Conservation (phyloP, 2,797 vertebrate species). For the Kryptopterus vitreolus region DNA sequence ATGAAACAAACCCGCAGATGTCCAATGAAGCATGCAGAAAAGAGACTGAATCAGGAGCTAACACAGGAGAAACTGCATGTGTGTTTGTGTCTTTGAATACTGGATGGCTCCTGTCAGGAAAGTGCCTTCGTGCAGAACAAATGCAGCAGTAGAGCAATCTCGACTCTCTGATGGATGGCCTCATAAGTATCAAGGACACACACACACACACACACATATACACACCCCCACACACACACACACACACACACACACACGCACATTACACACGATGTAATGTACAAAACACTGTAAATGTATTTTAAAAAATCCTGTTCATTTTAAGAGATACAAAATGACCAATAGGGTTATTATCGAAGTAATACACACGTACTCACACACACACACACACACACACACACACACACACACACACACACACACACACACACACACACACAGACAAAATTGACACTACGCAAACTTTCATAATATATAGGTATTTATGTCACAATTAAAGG, state of each 20-base stretch:
- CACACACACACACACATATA: slow-evolving; percentile 38
- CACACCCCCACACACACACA: too few relatives aligned
- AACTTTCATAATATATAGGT: background rate
- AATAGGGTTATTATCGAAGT: too few relatives aligned
- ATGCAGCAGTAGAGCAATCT: slow-evolving; percentile 45
- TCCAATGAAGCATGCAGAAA: slow-evolving; percentile 47
- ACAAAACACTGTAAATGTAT: too few relatives aligned
- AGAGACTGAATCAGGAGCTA: slow-evolving; percentile 53
- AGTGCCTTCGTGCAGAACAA: slow-evolving; percentile 48
- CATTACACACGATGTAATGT: too few relatives aligned
- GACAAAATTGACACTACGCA: slow-evolving; percentile 5
- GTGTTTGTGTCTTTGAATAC: slow-evolving; percentile 36
- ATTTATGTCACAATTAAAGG: background rate
- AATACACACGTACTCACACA: too few relatives aligned
- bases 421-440: slow-evolving; percentile 5
- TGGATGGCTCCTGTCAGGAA: slow-evolving; percentile 40
- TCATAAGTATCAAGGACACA: slow-evolving; percentile 49
- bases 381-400: slow-evolving; percentile 17
- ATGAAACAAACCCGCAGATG: slow-evolving; percentile 46
- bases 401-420: background rate
- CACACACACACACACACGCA: background rate
- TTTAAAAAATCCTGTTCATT: background rate
- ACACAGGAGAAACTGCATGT: slow-evolving; percentile 18
- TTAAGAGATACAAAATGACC: background rate
- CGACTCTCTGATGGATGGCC: slow-evolving; percentile 48